Base-by-base conservation (phyloP, 2,797 vertebrate genomes). In the Danio jaintianensis region DNA sequence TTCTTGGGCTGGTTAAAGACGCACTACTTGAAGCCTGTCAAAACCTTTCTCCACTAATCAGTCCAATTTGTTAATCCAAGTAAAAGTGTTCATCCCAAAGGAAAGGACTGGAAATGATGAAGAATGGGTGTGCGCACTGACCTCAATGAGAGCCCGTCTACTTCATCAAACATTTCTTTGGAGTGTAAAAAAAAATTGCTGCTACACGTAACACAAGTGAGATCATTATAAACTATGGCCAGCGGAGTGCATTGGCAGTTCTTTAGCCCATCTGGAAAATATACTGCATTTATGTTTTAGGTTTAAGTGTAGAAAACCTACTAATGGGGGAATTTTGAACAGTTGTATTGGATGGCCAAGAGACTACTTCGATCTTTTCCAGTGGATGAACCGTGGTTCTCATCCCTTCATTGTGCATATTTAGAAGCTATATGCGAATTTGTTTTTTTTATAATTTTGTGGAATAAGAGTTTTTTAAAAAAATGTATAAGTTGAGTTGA, bases 41-140 rank as follows among this genome's bases (percentile, higher is more conserved):
- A 22, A 52, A 76, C 29, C 13, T 64, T 22, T 81, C 71, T 68
- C 56, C 8, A 47, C 43, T 76, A 75, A 45, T 79, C 61, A 61
- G 29, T 61, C 59, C 16, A 82, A 61, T 74, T 70, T 81, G 48
- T 68, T 66, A 83, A 58, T 69, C 72, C 75, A 75, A 53, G 42
- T 18, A 70, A 66, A 80, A 69, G 58, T n/a, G 73, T 72, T 64
- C 55, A 29, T 77, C 72, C 63, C 72, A n/a, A 64, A 84, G 61
- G 83, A 82, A 58, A 74, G 13, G 45, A 40, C 20, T 68, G 68
- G 48, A 52, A 53, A 69, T 83, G 47, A 80, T 80, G 83, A 79
- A 58, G 68, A 53, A 81, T 83, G 82, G 85, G 86, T 53, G 83
- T 84, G 82, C 67, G 62, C 70, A 43, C 55, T 75, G 80, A 84